Percentiles rank a stretch among this genome's conserved stretches.
phyloP scores from a whole-genome alignment of 2,888 invertebrate species.

The Watsonalla cultraria region DNA sequence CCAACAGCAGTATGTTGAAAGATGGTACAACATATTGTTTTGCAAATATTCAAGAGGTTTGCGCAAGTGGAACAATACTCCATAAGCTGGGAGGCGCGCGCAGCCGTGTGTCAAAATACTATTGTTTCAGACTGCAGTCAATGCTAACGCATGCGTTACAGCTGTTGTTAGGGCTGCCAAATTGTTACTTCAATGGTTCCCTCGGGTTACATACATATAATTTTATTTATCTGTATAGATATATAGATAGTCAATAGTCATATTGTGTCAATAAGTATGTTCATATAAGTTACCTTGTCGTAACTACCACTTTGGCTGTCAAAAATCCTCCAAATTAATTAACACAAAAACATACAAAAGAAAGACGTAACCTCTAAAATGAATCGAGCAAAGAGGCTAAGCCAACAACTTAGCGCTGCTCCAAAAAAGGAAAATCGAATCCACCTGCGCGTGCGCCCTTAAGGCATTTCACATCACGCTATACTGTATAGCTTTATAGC shows the following conservation, averaged over 20 bases:
- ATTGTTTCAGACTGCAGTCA: slow-evolving; percentile 12
- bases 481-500: too few relatives aligned
- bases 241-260: too few relatives aligned
- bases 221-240: too few relatives aligned
- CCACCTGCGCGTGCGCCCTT: neutral
- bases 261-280: too few relatives aligned
- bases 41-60: neutral
- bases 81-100: neutral
- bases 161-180: neutral
- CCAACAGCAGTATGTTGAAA: neutral
- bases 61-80: neutral
- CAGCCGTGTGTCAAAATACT: slow-evolving; percentile 16
- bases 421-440: neutral
- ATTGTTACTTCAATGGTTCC: too few relatives aligned
- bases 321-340: neutral
- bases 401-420: neutral
- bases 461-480: too few relatives aligned
- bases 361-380: neutral
- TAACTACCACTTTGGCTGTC: neutral
- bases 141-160: neutral
- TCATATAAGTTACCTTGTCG: too few relatives aligned
- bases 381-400: neutral
- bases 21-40: neutral
- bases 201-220: too few relatives aligned
- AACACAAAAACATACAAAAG: neutral